phyloP scores from a whole-genome alignment of 1,140 invertebrate genomes.

The Magallana ariakensis region DNA sequence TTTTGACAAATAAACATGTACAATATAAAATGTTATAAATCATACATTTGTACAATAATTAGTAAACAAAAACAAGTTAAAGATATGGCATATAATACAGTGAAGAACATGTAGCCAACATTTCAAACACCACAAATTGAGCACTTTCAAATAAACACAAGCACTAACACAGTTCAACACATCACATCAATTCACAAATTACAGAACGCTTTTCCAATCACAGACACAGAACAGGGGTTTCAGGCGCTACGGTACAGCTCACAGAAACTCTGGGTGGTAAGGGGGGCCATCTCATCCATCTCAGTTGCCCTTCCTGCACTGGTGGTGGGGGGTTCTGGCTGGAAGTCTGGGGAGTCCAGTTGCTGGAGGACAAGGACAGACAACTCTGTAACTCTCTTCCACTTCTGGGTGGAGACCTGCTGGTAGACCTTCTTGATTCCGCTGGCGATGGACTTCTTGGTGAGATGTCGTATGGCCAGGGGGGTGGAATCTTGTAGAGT shows the following conservation, averaged over 20 bases:
- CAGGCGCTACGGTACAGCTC: conserved; percentile 24
- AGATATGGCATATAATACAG: no score
- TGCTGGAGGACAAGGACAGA: conserved; percentile 39
- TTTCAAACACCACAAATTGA: no score
- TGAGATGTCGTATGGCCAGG: background rate
- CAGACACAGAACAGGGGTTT: no score
- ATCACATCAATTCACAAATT: background rate
- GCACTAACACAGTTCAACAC: no score
- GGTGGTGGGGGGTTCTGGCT: background rate
- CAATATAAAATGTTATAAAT: no score
- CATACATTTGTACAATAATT: no score
- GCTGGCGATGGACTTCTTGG: conserved; percentile 41
- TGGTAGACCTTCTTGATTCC: conserved; percentile 40
- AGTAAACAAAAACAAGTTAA: no score
- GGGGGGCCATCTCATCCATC: background rate
- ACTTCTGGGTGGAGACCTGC: conserved; percentile 10
- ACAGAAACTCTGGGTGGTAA: conserved; percentile 25
- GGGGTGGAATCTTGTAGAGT: background rate
- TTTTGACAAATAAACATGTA: no score
- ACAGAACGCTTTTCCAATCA: no score
- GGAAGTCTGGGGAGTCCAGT: background rate
- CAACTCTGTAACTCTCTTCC: conserved; percentile 16
- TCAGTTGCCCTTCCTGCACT: background rate
- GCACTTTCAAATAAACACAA: no score
- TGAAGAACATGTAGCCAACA: no score